phyloP scores from a whole-genome alignment of 2,888 invertebrate genomes.

The Hypena proboscidalis region DNA sequence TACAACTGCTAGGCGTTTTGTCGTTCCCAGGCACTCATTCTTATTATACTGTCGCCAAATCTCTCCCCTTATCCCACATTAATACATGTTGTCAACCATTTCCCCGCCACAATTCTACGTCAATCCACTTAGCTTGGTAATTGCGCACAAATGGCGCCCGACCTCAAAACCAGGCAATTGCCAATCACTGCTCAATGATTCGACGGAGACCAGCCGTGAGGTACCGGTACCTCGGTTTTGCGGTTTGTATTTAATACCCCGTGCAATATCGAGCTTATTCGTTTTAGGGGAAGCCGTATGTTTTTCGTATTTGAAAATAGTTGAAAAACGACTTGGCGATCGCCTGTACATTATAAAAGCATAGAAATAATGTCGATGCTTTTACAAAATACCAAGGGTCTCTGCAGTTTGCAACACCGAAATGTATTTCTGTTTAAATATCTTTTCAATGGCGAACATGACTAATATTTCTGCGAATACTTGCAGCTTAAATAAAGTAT shows the following conservation, averaged over 20 bases:
- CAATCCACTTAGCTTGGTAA: slow-evolving; percentile 2
- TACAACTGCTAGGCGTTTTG: neutral
- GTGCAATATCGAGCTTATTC: no score
- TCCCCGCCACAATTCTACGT: neutral
- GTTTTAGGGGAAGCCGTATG: no score
- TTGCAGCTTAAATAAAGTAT: no score
- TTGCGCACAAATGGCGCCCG: slow-evolving; percentile 11
- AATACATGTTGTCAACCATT: neutral
- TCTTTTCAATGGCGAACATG: no score
- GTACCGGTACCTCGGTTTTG: slow-evolving; percentile 11
- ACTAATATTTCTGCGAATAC: no score
- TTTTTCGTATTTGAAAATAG: no score
- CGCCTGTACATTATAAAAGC: no score
- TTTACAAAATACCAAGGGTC: no score
- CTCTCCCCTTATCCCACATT: neutral
- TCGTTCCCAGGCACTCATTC: neutral
- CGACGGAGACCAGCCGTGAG: slow-evolving; percentile 11
- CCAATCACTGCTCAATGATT: slow-evolving; percentile 19
- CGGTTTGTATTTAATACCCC: neutral
- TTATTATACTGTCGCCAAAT: neutral
- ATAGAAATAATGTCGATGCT: no score
- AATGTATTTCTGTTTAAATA: no score
- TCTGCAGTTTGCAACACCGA: no score
- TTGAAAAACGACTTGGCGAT: no score
- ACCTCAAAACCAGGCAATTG: slow-evolving; percentile 26